Evolutionary conservation across 1,140 invertebrate genomes (phyloP).

Genomic region (Bursaphelenchus mucronatus): DNA sequence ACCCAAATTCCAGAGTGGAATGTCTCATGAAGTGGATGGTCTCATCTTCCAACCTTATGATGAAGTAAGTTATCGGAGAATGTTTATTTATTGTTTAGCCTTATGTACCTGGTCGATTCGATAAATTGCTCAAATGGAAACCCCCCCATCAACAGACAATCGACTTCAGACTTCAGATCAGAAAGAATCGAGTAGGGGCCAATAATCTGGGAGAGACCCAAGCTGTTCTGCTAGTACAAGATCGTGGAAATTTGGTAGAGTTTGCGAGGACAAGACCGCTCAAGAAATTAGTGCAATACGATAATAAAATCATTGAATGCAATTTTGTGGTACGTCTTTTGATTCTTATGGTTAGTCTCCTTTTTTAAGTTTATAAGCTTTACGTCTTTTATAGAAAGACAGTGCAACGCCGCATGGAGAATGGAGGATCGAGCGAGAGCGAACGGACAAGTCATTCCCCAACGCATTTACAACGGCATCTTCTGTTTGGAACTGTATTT

Average conservation of each 20-base stretch:
- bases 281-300: slow-evolving; percentile 73
- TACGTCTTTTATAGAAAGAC: slow-evolving; percentile 3
- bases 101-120: slow-evolving; percentile 76
- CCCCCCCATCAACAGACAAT: slow-evolving; percentile 85
- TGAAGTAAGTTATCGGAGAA: slow-evolving; percentile 62
- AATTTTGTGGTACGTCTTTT: slow-evolving; percentile 63
- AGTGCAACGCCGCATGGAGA: slow-evolving; percentile 33
- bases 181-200: slow-evolving; percentile 71
- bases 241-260: slow-evolving; percentile 37
- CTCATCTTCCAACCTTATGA: slow-evolving; percentile 90
- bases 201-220: slow-evolving; percentile 59
- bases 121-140: slow-evolving; percentile 94
- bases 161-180: slow-evolving; percentile 85
- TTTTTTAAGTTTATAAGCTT: slow-evolving; percentile 3
- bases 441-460: slow-evolving; percentile 93
- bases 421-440: slow-evolving; percentile 91
- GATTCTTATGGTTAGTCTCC: slow-evolving; percentile 59
- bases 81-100: slow-evolving; percentile 66
- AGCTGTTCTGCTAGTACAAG: slow-evolving; percentile 50
- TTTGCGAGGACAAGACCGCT: slow-evolving; percentile 69
- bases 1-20: slow-evolving; percentile 76
- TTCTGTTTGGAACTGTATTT: slow-evolving; percentile 48
- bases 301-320: slow-evolving; percentile 96
- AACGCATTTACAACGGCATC: slow-evolving; percentile 66
- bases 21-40: slow-evolving; percentile 92